Base-by-base conservation (phyloP, 23 tunicate species). In the Aplidium turbinatum region DNA sequence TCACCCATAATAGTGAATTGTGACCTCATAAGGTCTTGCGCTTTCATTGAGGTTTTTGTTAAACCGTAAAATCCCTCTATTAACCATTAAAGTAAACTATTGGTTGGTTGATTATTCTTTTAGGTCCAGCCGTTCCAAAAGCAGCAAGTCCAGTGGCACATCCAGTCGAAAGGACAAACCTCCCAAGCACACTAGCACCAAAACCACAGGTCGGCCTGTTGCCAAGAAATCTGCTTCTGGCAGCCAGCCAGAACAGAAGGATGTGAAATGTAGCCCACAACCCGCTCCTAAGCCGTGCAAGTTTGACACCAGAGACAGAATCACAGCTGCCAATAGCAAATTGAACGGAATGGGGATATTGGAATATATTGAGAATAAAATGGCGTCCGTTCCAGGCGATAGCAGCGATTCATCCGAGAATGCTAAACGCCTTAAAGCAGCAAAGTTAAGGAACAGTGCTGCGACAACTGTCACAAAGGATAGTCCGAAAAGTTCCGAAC, bases 301-400 rank as follows among this genome's bases (percentile, higher is more conserved):
- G 50, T 31, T 13, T 22, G 31, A 33, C 74, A 67, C 70, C 1
- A 65, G 46, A 26, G 36, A 76, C 19, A 50, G 51, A 27, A 38
- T 84, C 21, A 82, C 81, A 21, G 72, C 82, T 13, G 90, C 90
- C 0, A 35, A 84, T 50, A 54, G 27, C 33, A 67, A 58, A 28
- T 67, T 84, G 2, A 76, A 84, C 31, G 90, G 90, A 2, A 76
- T 67, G 31, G 36, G 35, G 40, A 84, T 84, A 0, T 21, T 84
- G 3, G 47, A 75, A 35, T 84, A 84, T 47, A 84, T 84, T 29
- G 90, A 84, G 27, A 67, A 77, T 26, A 38, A 78, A 22, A 34
- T 35, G 74, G 57, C n/a, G 34, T 36, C 42, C 13, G 57, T 68
- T 26, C 62, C 62, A 18, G 62, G 24, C 7, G 62, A 19, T 6